Evolutionary conservation across 2,113 vertebrate species (phyloP).

Genomic region (Colinus virginianus): DNA sequence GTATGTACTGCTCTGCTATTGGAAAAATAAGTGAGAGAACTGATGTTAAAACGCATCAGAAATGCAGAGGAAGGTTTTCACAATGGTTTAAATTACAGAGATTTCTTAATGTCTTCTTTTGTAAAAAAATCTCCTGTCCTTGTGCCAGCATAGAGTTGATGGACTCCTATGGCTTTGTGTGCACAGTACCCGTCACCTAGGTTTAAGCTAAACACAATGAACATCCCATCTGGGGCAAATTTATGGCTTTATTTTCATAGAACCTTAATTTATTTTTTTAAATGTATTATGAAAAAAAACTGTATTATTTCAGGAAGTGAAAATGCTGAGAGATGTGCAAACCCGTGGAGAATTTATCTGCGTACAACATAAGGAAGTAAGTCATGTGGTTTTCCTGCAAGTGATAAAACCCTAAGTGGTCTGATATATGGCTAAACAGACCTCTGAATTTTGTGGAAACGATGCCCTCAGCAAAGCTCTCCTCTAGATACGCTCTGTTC

Average conservation of each 20-base stretch:
- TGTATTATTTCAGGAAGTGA: too few species aligned
- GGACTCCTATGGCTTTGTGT: background rate
- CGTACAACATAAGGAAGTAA: background rate
- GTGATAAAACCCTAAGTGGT: background rate
- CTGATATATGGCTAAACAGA: background rate
- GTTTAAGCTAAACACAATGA: background rate
- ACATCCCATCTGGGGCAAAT: background rate
- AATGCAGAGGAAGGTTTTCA: background rate
- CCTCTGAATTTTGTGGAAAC: background rate
- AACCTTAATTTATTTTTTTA: background rate
- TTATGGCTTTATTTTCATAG: background rate
- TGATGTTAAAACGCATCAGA: accelerated
- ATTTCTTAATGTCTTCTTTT: background rate
- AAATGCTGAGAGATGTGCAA: background rate
- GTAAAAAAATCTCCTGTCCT: background rate
- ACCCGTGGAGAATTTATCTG: background rate
- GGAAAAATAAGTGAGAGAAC: background rate
- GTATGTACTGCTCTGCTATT: accelerated
- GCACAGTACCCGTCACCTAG: background rate
- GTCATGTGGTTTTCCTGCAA: background rate
- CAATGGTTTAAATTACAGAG: background rate
- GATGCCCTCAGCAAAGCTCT: background rate
- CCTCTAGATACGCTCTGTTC: background rate
- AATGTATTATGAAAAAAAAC: too few species aligned
- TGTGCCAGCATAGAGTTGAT: background rate